Conservation (phyloP, 1,140 invertebrate species). For the Vanessa atalanta region DNA sequence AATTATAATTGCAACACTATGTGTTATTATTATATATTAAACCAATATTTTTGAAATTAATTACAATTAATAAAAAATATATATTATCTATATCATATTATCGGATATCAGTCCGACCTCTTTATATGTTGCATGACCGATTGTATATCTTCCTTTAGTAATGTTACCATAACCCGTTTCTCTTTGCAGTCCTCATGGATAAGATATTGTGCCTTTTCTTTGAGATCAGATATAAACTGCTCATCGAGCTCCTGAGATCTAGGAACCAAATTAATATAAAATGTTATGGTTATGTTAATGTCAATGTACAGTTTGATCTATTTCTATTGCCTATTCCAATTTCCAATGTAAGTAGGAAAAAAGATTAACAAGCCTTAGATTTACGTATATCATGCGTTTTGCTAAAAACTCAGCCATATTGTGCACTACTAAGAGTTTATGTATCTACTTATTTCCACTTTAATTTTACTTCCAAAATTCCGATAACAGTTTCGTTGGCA, state of each 20-base stretch:
- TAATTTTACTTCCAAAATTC: no score
- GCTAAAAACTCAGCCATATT: no score
- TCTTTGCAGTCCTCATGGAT: conserved; percentile 48
- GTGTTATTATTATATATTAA: background rate
- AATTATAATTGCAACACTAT: background rate
- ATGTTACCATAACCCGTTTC: conserved; percentile 47
- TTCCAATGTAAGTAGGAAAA: no score
- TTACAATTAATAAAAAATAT: background rate
- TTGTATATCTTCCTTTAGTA: conserved; percentile 54
- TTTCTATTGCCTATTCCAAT: no score
- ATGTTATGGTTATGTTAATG: no score
- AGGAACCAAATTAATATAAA: background rate
- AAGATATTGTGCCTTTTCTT: conserved; percentile 36
- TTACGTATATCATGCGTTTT: no score
- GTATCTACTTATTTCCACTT: no score
- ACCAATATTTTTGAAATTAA: background rate
- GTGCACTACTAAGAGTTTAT: no score
- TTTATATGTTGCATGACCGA: conserved; percentile 33
- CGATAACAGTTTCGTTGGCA: no score
- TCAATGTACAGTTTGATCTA: no score
- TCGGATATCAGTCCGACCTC: background rate
- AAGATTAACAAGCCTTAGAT: no score
- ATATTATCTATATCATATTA: conserved; percentile 1
- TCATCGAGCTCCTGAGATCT: conserved; percentile 48
- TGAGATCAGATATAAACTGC: conserved; percentile 44